phyloP scores from a whole-genome alignment of 1,140 invertebrate genomes.

The Cherax quadricarinatus region DNA sequence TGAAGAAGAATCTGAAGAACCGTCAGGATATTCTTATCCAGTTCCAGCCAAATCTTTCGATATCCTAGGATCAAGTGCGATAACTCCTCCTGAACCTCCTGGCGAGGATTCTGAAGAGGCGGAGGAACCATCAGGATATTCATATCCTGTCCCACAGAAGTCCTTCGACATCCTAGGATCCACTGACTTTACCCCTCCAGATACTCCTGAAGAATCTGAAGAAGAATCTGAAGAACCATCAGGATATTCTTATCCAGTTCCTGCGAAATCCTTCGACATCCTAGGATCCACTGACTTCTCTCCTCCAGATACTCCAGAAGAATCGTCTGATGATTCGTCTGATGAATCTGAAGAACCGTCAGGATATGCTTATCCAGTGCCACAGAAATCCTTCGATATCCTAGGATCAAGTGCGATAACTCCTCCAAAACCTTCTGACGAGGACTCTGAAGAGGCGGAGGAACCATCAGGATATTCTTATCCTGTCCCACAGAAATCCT shows the following conservation, averaged over 20 bases:
- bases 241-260: neutral
- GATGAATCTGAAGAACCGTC: neutral
- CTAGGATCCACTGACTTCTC: neutral
- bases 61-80: neutral
- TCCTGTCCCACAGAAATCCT: neutral
- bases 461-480: neutral
- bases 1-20: no score
- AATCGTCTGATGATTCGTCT: neutral
- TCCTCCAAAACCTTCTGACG: neutral
- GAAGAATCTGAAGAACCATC: neutral
- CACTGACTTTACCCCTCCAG: neutral
- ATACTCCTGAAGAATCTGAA: neutral
- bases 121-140: neutral
- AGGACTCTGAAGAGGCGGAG: neutral
- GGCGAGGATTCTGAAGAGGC: neutral
- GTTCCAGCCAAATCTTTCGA: neutral
- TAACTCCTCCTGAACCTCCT: neutral
- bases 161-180: neutral
- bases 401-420: neutral
- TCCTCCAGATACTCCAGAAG: neutral
- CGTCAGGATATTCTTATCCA: neutral
- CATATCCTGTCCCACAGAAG: neutral
- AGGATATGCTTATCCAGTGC: neutral
- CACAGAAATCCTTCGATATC: neutral
- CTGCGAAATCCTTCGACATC: neutral